Conservation (phyloP, 1,140 invertebrate genomes). For the Microplitis mediator region DNA sequence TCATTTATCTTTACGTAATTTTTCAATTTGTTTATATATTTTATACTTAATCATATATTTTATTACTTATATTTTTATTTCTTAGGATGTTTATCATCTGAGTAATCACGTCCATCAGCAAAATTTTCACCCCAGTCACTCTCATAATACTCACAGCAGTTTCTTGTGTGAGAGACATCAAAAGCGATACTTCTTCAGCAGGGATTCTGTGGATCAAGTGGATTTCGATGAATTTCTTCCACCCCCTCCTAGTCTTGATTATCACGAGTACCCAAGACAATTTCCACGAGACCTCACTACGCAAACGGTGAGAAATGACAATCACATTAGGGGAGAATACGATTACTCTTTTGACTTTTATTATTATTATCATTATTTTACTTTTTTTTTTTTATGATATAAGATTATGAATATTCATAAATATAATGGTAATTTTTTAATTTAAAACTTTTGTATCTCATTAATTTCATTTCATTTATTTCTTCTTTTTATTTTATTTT, state of each 20-base stretch:
- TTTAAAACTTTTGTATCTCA: background rate
- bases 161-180: slow-evolving; percentile 57
- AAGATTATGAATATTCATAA: slow-evolving; percentile 8
- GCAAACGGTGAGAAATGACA: slow-evolving; percentile 54
- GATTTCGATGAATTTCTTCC: slow-evolving; percentile 56
- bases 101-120: slow-evolving; percentile 47
- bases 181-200: slow-evolving; percentile 56
- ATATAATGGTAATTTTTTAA: background rate
- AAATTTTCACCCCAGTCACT: slow-evolving; percentile 45
- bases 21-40: background rate
- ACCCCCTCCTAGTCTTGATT: slow-evolving; percentile 50
- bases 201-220: slow-evolving; percentile 50
- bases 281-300: slow-evolving; percentile 62
- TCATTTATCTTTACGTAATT: slow-evolving; percentile 26
- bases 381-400: background rate
- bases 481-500: background rate
- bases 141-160: slow-evolving; percentile 46
- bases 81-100: slow-evolving; percentile 50
- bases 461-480: background rate
- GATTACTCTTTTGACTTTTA: background rate
- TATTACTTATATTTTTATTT: background rate
- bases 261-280: slow-evolving; percentile 53
- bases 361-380: background rate
- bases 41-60: slow-evolving; percentile 22
- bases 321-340: background rate